Percentiles rank a stretch among this genome's conserved stretches.
phyloP scores from a whole-genome alignment of 2,888 invertebrate species.

The Caenorhabditis sp. region DNA sequence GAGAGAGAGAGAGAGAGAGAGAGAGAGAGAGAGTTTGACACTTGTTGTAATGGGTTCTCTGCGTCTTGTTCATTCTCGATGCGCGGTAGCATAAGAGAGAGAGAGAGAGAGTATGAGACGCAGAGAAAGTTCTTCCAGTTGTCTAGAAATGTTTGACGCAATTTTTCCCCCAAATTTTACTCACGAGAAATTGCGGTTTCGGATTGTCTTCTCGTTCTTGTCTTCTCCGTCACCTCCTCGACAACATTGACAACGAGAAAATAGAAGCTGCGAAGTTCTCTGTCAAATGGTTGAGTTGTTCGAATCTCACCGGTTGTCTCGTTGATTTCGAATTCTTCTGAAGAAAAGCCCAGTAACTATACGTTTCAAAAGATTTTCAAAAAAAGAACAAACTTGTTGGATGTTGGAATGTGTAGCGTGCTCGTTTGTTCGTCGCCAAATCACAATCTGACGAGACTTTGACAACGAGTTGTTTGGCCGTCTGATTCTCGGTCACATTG shows the following conservation, averaged over 20 bases:
- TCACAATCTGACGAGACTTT: constrained; percentile 40
- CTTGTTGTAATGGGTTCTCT: too few species aligned
- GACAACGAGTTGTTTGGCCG: constrained; percentile 37
- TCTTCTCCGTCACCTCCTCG: constrained; percentile 35
- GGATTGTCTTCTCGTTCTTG: constrained; percentile 25
- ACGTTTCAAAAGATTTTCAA: too few species aligned
- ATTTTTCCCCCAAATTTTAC: too few species aligned
- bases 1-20: too few species aligned
- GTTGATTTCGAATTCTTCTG: constrained; percentile 64
- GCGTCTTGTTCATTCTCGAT: too few species aligned
- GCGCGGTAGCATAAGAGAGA: too few species aligned
- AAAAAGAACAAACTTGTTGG: constrained; percentile 32
- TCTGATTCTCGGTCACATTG: constrained; percentile 57
- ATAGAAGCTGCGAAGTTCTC: constrained; percentile 61
- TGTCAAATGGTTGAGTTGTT: constrained; percentile 54
- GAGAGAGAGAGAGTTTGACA: too few species aligned
- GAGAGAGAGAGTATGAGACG: too few species aligned
- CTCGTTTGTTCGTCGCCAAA: background rate
- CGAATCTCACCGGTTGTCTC: constrained; percentile 54
- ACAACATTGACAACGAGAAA: constrained; percentile 62
- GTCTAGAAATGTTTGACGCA: too few species aligned
- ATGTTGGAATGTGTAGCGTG: constrained; percentile 35
- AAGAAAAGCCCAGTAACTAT: too few species aligned
- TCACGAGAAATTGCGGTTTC: constrained; percentile 53
- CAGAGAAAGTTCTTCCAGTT: too few species aligned